Evolutionary conservation across 2,113 vertebrate genomes (phyloP).

Genomic region (Saguinus imperator): DNA sequence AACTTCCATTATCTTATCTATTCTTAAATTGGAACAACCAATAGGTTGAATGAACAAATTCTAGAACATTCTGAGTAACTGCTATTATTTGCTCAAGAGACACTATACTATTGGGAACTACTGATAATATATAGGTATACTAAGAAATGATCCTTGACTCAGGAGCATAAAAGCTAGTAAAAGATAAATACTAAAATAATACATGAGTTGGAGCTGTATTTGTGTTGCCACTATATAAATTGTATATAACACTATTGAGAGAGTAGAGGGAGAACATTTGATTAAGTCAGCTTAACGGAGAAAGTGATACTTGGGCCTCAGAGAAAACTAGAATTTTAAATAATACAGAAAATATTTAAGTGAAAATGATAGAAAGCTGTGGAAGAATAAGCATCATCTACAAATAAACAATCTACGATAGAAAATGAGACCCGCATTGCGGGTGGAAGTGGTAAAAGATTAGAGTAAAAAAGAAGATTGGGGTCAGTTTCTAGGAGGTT

Average conservation of each 20-base stretch:
- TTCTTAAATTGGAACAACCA: not conserved
- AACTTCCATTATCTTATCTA: not conserved
- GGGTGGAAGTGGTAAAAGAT: not conserved
- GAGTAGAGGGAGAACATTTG: not conserved
- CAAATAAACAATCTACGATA: slow-evolving; percentile 17
- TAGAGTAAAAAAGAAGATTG: not conserved
- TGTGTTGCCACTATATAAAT: not conserved
- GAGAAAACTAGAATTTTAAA: slow-evolving; percentile 20
- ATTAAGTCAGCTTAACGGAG: not conserved
- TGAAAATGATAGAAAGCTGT: not conserved
- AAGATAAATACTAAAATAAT: not conserved
- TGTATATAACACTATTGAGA: not conserved
- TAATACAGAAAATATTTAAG: not conserved
- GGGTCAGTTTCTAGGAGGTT: not conserved
- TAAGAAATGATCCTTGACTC: not conserved
- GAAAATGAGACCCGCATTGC: not conserved
- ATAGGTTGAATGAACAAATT: not conserved
- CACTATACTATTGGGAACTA: not conserved
- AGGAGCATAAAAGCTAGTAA: not conserved
- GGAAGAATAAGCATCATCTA: slow-evolving; percentile 16
- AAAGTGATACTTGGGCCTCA: not conserved
- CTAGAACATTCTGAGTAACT: not conserved
- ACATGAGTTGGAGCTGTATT: not conserved
- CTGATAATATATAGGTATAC: not conserved
- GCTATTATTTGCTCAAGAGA: not conserved